These are phyloP conservation scores for Musca domestica DNA, from an alignment of 1,140 invertebrate species.

Conservation along the genomic window DNA sequence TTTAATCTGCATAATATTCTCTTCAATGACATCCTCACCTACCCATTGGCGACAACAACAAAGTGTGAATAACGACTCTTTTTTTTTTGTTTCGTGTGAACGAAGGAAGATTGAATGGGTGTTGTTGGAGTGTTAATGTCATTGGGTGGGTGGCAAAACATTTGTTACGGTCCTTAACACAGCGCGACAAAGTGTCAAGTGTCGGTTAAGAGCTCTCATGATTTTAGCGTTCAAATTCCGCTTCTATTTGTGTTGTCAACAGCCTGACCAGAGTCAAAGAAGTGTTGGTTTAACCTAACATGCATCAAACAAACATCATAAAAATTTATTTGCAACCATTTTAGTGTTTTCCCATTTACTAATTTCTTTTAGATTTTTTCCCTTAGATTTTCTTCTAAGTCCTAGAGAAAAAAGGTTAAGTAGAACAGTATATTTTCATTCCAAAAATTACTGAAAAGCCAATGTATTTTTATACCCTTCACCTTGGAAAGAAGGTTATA, in stretches of 20 bases:
- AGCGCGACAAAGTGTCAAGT: slow-evolving; percentile 26
- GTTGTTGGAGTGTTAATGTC: slow-evolving; percentile 2
- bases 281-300: slow-evolving; percentile 18
- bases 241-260: slow-evolving; percentile 18
- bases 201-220: slow-evolving; percentile 28
- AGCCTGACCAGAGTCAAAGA: not conserved
- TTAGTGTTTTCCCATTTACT: too few relatives aligned
- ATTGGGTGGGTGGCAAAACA: not conserved
- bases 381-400: too few relatives aligned
- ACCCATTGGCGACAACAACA: not conserved
- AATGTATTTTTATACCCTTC: too few relatives aligned
- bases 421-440: too few relatives aligned
- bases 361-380: too few relatives aligned
- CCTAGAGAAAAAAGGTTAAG: too few relatives aligned
- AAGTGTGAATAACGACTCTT: slow-evolving; percentile 4
- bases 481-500: too few relatives aligned
- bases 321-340: too few relatives aligned
- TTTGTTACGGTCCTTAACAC: slow-evolving; percentile 21
- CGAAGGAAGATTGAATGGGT: slow-evolving; percentile 4
- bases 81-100: not conserved
- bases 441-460: too few relatives aligned
- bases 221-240: slow-evolving; percentile 22
- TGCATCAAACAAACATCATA: too few relatives aligned
- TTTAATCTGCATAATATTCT: slow-evolving; percentile 31
- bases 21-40: not conserved